A percentile compares a stretch with the other conserved stretches of the same genome.
These are phyloP conservation scores for Procambarus clarkii DNA, from an alignment of 1,140 invertebrate species.

Conservation along the genomic window DNA sequence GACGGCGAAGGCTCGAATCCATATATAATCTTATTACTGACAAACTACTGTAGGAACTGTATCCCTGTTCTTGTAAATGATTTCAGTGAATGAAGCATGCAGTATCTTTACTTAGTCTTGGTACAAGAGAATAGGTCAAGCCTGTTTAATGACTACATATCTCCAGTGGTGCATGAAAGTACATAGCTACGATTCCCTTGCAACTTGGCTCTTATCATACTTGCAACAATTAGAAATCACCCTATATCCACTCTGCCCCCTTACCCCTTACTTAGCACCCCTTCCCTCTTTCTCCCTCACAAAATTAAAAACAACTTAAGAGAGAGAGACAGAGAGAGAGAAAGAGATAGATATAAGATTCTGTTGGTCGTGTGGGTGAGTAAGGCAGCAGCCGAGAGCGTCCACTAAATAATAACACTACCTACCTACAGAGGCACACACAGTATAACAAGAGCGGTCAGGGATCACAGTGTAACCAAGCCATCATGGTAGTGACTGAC, in stretches of 20 bases:
- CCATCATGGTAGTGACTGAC: conserved; percentile 99
- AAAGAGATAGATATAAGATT: neutral
- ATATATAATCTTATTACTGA: too few relatives aligned
- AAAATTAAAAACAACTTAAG: neutral
- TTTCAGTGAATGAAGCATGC: too few relatives aligned
- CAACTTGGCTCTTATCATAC: neutral
- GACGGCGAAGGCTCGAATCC: too few relatives aligned
- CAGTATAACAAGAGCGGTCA: conserved; percentile 76
- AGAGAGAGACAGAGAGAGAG: neutral
- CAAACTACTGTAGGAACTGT: too few relatives aligned
- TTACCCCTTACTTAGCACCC: too few relatives aligned
- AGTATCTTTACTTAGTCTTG: too few relatives aligned
- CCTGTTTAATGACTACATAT: too few relatives aligned
- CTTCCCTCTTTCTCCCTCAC: neutral
- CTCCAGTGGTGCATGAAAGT: neutral
- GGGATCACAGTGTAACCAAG: conserved; percentile 95
- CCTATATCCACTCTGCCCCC: neutral
- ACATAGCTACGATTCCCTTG: neutral
- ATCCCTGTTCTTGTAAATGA: too few relatives aligned
- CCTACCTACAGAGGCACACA: conserved; percentile 34
- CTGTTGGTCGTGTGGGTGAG: neutral
- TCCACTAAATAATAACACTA: conserved; percentile 22
- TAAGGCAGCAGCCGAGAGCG: neutral
- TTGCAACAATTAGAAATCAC: neutral
- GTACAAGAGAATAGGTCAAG: too few relatives aligned